Evolutionary conservation across 2,797 vertebrate genomes (phyloP), one percentile per base, ranked within the genome.

Genomic region (Gallinago stenura): DNA sequence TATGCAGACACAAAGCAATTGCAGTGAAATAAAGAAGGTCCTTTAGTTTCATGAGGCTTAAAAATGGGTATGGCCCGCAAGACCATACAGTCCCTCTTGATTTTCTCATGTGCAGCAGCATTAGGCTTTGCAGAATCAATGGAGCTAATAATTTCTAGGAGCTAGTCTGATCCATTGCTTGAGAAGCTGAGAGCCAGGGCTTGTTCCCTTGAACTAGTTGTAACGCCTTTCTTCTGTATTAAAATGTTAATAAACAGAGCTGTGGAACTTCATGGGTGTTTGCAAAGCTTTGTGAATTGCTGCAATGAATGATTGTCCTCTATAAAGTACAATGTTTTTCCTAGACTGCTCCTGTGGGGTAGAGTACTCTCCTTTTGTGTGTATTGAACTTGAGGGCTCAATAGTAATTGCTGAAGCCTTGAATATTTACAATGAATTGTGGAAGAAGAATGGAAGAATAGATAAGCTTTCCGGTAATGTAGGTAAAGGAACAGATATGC

Each of bases 1-100:
- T 83, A 90, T 89, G 87, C 56, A 89, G 90, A 10, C 51, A 43
- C 73, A 84, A 96, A 95, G 53, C 53, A 73, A 87, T 89, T 89
- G 50, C 66, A 82, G 25, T 83, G 72, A 79, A 96, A 90, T 88
- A 96, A 94, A 91, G 61, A 53, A 57, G 33, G 48, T 65, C 94
- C 57, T 89, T 92, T 83, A 69, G 82, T 94, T 94, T 93, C 71
- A 68, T 64, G 68, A 89, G 71, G 68, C 78, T 93, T 96, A 95
- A 93, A 97, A 96, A 93, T 35, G 35, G 35, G 16, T 90, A 79
- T 37, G 28, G 70, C 73, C 79, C 50, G 61, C 37, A 83, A 66
- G 66, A 71, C 83, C 1, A 0, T 71, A 56, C 39, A 92, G 93
- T 89, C 78, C 77, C 87, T 82, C 73, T 50, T 60, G 53, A 28